Evolutionary conservation across 2,888 invertebrate genomes (phyloP).

Genomic region (Lamproptera curius): DNA sequence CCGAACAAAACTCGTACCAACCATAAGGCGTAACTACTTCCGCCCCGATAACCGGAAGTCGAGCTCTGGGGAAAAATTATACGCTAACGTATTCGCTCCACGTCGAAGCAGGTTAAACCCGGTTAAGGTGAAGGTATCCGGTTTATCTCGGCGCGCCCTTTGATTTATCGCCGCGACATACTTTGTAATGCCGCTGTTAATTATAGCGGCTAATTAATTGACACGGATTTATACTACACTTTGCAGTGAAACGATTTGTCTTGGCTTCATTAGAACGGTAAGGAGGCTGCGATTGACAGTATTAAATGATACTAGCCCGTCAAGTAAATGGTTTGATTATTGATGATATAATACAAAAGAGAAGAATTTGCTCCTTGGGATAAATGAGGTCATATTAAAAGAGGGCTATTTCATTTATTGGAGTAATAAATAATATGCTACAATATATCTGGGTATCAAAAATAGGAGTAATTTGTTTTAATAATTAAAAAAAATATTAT

Average conservation of each 20-base stretch:
- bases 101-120: slow-evolving; percentile 66
- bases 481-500: no score
- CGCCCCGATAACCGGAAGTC: slow-evolving; percentile 49
- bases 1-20: slow-evolving; percentile 25
- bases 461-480: no score
- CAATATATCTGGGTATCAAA: no score
- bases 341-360: no score
- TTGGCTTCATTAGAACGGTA: background rate
- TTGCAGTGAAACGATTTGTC: background rate
- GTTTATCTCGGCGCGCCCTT: slow-evolving; percentile 58
- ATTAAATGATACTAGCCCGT: no score
- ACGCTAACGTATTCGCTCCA: slow-evolving; percentile 65
- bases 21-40: slow-evolving; percentile 48
- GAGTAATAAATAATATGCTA: no score
- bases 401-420: no score
- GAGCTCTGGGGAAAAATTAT: slow-evolving; percentile 37
- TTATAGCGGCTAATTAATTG: slow-evolving; percentile 36
- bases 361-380: no score
- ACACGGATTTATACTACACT: slow-evolving; percentile 17
- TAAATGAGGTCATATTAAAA: no score
- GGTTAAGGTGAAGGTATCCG: slow-evolving; percentile 69
- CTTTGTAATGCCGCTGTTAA: slow-evolving; percentile 38
- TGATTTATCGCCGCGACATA: slow-evolving; percentile 61
- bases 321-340: no score
- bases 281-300: no score